These are phyloP conservation scores for Orycteropus afer DNA, from an alignment of 2,113 vertebrate genomes.

Conservation along the genomic window DNA sequence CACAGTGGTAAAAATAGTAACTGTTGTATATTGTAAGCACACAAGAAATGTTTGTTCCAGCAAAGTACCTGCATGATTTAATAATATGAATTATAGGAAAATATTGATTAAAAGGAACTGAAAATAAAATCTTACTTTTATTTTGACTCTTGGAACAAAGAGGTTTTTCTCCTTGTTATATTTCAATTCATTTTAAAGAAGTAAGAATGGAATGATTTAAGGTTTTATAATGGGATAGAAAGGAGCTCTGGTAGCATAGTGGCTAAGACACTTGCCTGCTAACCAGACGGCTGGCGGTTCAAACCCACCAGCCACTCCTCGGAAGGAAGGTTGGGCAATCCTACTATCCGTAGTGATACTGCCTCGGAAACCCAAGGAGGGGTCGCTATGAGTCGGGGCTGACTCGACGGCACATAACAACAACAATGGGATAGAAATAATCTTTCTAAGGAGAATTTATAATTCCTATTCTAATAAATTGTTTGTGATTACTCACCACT, in stretches of 20 bases:
- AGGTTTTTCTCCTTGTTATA: slow-evolving; percentile 35
- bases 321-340: too few species aligned
- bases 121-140: slow-evolving; percentile 49
- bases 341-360: too few species aligned
- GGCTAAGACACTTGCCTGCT: too few species aligned
- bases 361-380: too few species aligned
- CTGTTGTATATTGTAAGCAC: background rate
- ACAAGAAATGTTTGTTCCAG: slow-evolving; percentile 31
- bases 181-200: slow-evolving; percentile 51
- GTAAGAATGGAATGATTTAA: background rate
- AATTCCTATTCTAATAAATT: slow-evolving; percentile 27
- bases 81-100: slow-evolving; percentile 20
- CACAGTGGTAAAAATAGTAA: background rate
- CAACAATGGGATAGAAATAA: too few species aligned
- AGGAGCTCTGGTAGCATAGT: too few species aligned
- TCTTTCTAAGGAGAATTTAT: slow-evolving; percentile 20
- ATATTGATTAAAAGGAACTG: slow-evolving; percentile 42
- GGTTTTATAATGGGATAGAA: background rate
- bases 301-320: too few species aligned
- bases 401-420: too few species aligned
- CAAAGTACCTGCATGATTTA: slow-evolving; percentile 27
- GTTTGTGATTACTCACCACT: background rate
- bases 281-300: too few species aligned
- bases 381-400: too few species aligned
- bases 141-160: slow-evolving; percentile 36